A percentile compares a stretch with the other conserved stretches of the same genome.
These are phyloP conservation scores for Amitus sp. DNA, from an alignment of 2,888 invertebrate genomes.

Conservation along the genomic window DNA sequence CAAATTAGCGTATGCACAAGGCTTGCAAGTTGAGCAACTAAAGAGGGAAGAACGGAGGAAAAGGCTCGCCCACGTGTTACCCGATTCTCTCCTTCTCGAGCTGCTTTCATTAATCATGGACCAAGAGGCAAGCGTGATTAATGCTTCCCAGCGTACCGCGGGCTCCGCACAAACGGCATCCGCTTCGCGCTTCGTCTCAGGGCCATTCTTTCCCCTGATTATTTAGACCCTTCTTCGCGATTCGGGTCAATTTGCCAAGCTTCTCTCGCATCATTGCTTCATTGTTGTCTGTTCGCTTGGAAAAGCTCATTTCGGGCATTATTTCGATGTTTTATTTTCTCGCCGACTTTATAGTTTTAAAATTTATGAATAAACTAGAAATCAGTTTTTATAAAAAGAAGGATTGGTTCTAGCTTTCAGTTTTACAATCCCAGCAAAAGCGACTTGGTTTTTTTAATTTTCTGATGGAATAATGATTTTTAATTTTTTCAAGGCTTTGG, in stretches of 20 bases:
- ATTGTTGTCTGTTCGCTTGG: no score
- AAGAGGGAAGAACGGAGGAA: conserved; percentile 45
- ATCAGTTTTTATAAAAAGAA: no score
- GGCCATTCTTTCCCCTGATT: conserved; percentile 10
- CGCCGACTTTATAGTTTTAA: no score
- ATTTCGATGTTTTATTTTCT: no score
- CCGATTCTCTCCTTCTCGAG: conserved; percentile 24
- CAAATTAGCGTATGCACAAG: neutral
- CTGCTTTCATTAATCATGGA: conserved; percentile 52
- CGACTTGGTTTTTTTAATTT: no score
- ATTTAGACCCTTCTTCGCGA: conserved; percentile 9
- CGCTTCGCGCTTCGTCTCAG: conserved; percentile 16
- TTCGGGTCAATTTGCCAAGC: conserved; percentile 7
- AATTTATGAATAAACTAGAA: no score
- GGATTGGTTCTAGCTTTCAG: no score
- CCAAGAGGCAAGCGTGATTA: conserved; percentile 51
- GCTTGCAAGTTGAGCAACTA: conserved; percentile 31
- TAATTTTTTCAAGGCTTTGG: no score
- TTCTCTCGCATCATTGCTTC: conserved; percentile 6
- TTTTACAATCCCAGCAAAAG: no score
- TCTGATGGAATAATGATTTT: no score
- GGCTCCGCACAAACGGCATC: conserved; percentile 11
- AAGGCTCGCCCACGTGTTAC: conserved; percentile 42
- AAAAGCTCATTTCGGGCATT: no score
- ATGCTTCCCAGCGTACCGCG: conserved; percentile 42